Base-by-base conservation (phyloP, 2,888 invertebrate genomes). In the Andrena bucephala region DNA sequence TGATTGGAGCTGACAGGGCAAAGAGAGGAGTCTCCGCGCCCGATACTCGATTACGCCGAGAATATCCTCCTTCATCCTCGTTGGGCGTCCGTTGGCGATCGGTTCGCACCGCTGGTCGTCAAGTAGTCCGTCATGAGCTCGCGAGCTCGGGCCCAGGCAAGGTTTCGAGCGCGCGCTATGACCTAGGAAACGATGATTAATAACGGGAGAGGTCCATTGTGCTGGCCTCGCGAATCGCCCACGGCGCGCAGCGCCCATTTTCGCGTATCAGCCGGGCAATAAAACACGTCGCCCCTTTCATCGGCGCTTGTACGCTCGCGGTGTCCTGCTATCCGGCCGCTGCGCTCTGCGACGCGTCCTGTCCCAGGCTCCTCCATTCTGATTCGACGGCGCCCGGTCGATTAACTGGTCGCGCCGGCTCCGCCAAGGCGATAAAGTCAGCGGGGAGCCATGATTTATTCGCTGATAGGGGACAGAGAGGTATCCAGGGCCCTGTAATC, bases 231-330 rank as follows among this genome's bases (percentile, higher is more conserved):
- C 78, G 77, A 79, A 79, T 69, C 77, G 66, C 20, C 60, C 75
- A 77, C 80, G 73, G 77, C 60, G 16, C 20, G 66, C 42, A 54
- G 59, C 57, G 72, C 79, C 80, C 74, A 82, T 87, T 87, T 85
- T 89, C 85, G 84, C 84, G 80, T 85, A 85, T 89, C 86, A 82
- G 87, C 76, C 83, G 68, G 83, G 89, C 90, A 89, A 92, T 92
- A 90, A 92, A 92, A 92, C 89, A 90, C 91, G 89, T 66, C 66
- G 57, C 24, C 62, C 74, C 78, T 72, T 76, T 66, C 76, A 76
- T 70, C 27, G 72, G 29, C 13, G 72, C 52, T 72, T 76, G 70
- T 72, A 65, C 69, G 31, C 24, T 52, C 75, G 65, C 62, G 69
- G 57, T 52, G 80, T 71, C 66, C 65, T 68, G 54, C 76, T 48